A percentile compares a stretch with the other conserved stretches of the same genome.
These are phyloP conservation scores for Mystacides longicornis DNA, from an alignment of 2,888 invertebrate species.

Conservation along the genomic window DNA sequence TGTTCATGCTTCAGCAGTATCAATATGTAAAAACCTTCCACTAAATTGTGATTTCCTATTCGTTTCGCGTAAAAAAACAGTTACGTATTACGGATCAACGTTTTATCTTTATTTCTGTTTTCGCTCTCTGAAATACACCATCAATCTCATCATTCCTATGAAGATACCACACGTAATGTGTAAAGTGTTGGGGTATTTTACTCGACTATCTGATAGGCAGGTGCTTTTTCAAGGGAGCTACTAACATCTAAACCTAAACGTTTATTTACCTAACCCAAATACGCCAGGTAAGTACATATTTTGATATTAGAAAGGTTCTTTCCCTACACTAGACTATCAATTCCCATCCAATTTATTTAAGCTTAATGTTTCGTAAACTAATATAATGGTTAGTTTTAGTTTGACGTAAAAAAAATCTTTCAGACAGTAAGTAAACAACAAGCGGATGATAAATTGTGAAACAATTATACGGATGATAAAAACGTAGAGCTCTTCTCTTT, in stretches of 20 bases:
- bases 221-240: neutral
- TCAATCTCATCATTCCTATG: neutral
- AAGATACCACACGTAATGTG: neutral
- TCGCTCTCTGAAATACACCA: neutral
- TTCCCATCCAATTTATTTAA: neutral
- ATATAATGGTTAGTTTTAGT: too few species aligned
- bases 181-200: neutral
- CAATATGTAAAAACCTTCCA: neutral
- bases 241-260: neutral
- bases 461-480: too few species aligned
- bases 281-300: neutral
- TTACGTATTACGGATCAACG: neutral
- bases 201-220: neutral
- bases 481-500: too few species aligned
- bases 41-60: neutral
- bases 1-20: too few species aligned
- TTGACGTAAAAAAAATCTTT: too few species aligned
- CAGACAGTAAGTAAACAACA: too few species aligned
- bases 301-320: neutral
- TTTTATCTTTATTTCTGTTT: neutral
- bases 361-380: constrained; percentile 1
- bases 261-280: neutral
- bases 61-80: neutral
- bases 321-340: too few species aligned
- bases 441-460: too few species aligned